A percentile compares a stretch with the other conserved stretches of the same genome.
These are phyloP conservation scores for Standfussiana lucernea DNA, from an alignment of 2,888 invertebrate species.

Conservation along the genomic window DNA sequence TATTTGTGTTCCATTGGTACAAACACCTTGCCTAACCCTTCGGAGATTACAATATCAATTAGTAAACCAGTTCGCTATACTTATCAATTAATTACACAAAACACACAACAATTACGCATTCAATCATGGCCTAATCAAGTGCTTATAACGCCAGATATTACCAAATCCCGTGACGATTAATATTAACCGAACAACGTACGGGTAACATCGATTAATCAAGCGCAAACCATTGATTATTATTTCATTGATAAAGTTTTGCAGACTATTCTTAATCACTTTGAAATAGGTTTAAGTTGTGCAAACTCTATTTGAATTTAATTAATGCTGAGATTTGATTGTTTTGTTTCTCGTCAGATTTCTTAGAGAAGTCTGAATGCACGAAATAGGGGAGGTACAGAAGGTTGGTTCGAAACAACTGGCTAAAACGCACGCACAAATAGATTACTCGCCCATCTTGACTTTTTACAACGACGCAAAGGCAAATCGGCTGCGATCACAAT, in stretches of 20 bases:
- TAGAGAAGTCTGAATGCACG: background rate
- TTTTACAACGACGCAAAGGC: background rate
- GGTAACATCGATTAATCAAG: constrained; percentile 29
- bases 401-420: background rate
- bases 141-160: background rate
- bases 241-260: constrained; percentile 45
- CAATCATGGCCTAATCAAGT: constrained; percentile 34
- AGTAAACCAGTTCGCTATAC: constrained; percentile 6
- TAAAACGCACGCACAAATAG: background rate
- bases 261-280: constrained; percentile 39
- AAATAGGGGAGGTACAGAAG: background rate
- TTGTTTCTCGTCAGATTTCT: constrained; percentile 11
- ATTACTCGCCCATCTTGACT: background rate
- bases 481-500: background rate
- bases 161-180: constrained; percentile 4
- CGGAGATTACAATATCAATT: constrained; percentile 8
- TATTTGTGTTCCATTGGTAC: background rate
- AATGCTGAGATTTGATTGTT: constrained; percentile 29
- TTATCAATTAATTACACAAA: constrained; percentile 26
- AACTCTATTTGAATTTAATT: constrained; percentile 32
- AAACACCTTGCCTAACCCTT: background rate
- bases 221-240: constrained; percentile 18
- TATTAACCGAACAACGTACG: constrained; percentile 7
- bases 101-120: constrained; percentile 18
- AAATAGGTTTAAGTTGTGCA: constrained; percentile 30